Conservation (phyloP, 2,797 vertebrate species). For the Sarcophilus harrisii region DNA sequence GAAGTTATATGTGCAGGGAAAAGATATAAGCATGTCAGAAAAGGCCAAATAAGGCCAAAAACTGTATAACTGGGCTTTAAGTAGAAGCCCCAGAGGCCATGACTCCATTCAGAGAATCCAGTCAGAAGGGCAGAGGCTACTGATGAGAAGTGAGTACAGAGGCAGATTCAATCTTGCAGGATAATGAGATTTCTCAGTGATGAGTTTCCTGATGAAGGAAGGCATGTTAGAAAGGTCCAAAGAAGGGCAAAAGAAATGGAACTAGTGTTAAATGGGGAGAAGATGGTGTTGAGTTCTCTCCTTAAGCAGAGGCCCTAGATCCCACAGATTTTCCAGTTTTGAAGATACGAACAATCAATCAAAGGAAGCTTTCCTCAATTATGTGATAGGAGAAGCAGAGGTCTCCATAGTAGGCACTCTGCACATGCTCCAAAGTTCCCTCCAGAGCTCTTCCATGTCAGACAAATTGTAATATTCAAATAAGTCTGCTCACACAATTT, state of each 20-base stretch:
- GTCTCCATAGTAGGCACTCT: neutral
- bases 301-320: neutral
- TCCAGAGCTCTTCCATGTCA: neutral
- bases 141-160: neutral
- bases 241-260: neutral
- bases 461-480: neutral
- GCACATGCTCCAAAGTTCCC: neutral
- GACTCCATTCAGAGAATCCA: neutral
- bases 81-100: neutral
- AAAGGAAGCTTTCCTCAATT: neutral
- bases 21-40: no score
- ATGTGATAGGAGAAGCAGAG: neutral
- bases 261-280: neutral
- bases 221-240: neutral
- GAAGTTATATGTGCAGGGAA: neutral
- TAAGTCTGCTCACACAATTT: neutral
- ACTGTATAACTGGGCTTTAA: neutral
- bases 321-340: neutral
- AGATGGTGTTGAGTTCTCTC: neutral
- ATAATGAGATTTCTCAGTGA: neutral
- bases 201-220: neutral
- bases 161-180: neutral
- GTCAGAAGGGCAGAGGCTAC: neutral
- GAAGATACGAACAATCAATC: neutral
- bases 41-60: neutral